A percentile compares a stretch with the other conserved stretches of the same genome.
phyloP scores from a whole-genome alignment of 1,140 invertebrate species.

The Melipona quadrifasciata region DNA sequence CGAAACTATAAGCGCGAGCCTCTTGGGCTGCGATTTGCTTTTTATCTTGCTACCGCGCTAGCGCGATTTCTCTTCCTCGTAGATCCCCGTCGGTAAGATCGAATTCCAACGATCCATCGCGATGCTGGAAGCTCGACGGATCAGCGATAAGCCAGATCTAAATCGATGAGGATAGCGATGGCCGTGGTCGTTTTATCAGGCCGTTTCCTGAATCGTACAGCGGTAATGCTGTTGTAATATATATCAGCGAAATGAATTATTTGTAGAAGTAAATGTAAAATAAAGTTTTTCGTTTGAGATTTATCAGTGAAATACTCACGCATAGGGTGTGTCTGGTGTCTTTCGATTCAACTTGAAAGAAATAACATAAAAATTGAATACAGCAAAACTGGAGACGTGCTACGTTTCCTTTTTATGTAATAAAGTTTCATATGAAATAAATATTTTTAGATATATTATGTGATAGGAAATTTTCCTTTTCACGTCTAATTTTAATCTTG shows the following conservation, averaged over 20 bases:
- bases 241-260: not conserved
- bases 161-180: slow-evolving; percentile 28
- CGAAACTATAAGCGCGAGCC: slow-evolving; percentile 54
- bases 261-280: not conserved
- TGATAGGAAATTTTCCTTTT: too few relatives aligned
- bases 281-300: not conserved
- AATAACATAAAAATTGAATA: too few relatives aligned
- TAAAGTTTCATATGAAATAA: too few relatives aligned
- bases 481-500: too few relatives aligned
- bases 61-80: slow-evolving; percentile 50
- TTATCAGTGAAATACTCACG: not conserved
- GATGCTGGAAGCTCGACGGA: slow-evolving; percentile 49
- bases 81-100: slow-evolving; percentile 53
- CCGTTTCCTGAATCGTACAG: not conserved
- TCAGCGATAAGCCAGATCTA: slow-evolving; percentile 42
- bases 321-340: not conserved
- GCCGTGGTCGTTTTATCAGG: slow-evolving; percentile 8
- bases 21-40: slow-evolving; percentile 50
- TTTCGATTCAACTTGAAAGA: too few relatives aligned
- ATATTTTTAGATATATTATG: too few relatives aligned
- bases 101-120: slow-evolving; percentile 5
- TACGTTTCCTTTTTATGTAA: too few relatives aligned
- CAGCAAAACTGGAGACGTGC: too few relatives aligned
- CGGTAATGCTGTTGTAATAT: too few relatives aligned
- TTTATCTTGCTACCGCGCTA: slow-evolving; percentile 44